Evolutionary conservation across 1,140 invertebrate genomes (phyloP).

Genomic region (Phymorhynchus buccinoides): DNA sequence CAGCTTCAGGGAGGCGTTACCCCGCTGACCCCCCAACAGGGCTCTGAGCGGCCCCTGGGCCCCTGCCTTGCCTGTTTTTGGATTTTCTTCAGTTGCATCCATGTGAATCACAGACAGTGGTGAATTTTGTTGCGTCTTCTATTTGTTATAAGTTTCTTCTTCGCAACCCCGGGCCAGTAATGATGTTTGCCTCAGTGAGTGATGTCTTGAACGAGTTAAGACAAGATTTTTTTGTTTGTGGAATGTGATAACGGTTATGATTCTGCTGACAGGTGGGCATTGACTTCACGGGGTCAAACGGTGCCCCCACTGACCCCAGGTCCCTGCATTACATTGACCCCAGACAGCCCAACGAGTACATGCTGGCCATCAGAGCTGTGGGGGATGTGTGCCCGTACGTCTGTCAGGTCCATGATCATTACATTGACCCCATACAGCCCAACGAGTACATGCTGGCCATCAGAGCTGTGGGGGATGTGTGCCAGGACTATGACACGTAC

Average conservation of each 20-base stretch:
- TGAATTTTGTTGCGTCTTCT: too few species aligned
- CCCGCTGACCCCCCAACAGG: too few species aligned
- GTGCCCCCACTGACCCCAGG: slow-evolving; percentile 75
- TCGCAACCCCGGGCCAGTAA: too few species aligned
- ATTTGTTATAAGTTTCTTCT: background rate
- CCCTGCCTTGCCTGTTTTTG: too few species aligned
- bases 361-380: slow-evolving; percentile 76
- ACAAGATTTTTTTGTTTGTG: background rate
- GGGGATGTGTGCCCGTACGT: slow-evolving; percentile 77
- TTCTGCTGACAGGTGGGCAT: slow-evolving; percentile 73
- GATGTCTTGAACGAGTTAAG: background rate
- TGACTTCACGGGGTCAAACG: slow-evolving; percentile 82
- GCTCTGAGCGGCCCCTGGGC: too few species aligned
- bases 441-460: slow-evolving; percentile 73
- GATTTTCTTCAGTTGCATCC: too few species aligned
- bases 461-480: slow-evolving; percentile 75
- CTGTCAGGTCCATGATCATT: slow-evolving; percentile 76
- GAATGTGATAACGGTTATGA: background rate
- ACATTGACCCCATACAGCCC: slow-evolving; percentile 67
- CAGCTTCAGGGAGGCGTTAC: too few species aligned
- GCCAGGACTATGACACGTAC: slow-evolving; percentile 78
- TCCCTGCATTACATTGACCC: slow-evolving; percentile 76
- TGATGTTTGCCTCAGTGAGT: too few species aligned
- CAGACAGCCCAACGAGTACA: slow-evolving; percentile 66
- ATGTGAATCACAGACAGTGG: too few species aligned